Evolutionary conservation across 2,888 invertebrate genomes (phyloP), one percentile per base, ranked within the genome.

Genomic region (Rhamphomyia laevipes): DNA sequence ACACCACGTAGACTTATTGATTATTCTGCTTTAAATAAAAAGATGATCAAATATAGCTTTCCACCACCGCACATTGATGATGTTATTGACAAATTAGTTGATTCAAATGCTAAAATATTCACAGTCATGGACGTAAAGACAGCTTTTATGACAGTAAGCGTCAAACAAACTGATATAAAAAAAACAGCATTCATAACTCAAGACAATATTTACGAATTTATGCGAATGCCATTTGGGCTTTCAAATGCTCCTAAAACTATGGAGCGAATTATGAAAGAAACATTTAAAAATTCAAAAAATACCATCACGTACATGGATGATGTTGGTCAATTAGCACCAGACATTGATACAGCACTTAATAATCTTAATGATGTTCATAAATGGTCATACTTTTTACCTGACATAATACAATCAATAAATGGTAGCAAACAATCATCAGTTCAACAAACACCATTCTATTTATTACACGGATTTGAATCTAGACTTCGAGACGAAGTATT

Each of bases 121-220:
- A 43, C 43, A 12, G 43, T 48, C 9, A 48, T 48, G 43, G 43
- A 43, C 31, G 30, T 43, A 13, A 48, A 43, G 38, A 44, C 48
- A 40, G 35, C 41, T 11, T 41, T 48, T 23, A 48, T 49, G 49
- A 49, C 27, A 1, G 30, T 43, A 2, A 38, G 21, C 9, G 31
- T 50, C 1, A 50, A 38, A 4, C n/a, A 21, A 21, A 12, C 27
- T 6, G 43, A 43, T 30, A 49, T 43, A 21, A 23, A 37, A n/a
- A 49, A 46, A 37, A 49, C 49, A 2, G 49, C 46, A 13, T 49
- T 46, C 13, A 21, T 49, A 10, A 49, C 46, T 3, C 49, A 49
- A 43, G 49, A 43, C 16, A 42, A 42, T 10, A 3, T 49, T 3
- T 49, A 43, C 35, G 49, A 49, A 42, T 46, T 49, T 10, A 2